Base-by-base conservation (phyloP, 2,888 invertebrate species). In the Spilarctia lutea region DNA sequence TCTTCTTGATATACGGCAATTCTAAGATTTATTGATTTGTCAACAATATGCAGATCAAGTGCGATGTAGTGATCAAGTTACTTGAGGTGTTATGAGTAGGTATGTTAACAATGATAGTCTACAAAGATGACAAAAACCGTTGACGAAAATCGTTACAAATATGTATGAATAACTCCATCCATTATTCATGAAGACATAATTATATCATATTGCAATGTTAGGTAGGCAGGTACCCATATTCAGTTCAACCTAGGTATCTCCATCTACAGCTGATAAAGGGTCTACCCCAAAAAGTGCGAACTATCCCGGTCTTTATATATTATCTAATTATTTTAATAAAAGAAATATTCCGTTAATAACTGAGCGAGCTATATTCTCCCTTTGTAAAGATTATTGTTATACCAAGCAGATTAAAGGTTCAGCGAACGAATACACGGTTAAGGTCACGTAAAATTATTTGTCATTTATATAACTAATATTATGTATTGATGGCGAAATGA, bases 401-500 rank as follows among this genome's bases (percentile, higher is more conserved):
- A 63, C 2, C 7, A 7, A 63, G 6, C 30, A 63, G 63, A 63
- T 18, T 63, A 18, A 30, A 63, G 27, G 63, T 18, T 63, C 63
- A 63, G 1, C 16, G 27, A 74, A 76, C 30, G 65, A 33, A 13
- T 68, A 24, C 65, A 56, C 60, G 72, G 71, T 66, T 75, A 79
- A 76, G 80, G 75, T 79, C 78, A 66, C 45, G 60, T 67, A 73
- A 71, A 78, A 76, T 76, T 69, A 75, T 74, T 71, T 76, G 71
- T 35, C 35, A 70, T 69, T 30, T 39, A 67, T 74, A 76, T 83
- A 73, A 71, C 75, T 73, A 75, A 71, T 74, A 56, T 56, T 56
- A 11, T 56, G 60, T 68, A 63, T 69, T 71, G 77, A 80, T 83
- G 84, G 81, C 74, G 80, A 87, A 89, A 92, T 91, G 81, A 91